phyloP scores from a whole-genome alignment of 2,113 vertebrate species.

The Microtus ochrogaster region DNA sequence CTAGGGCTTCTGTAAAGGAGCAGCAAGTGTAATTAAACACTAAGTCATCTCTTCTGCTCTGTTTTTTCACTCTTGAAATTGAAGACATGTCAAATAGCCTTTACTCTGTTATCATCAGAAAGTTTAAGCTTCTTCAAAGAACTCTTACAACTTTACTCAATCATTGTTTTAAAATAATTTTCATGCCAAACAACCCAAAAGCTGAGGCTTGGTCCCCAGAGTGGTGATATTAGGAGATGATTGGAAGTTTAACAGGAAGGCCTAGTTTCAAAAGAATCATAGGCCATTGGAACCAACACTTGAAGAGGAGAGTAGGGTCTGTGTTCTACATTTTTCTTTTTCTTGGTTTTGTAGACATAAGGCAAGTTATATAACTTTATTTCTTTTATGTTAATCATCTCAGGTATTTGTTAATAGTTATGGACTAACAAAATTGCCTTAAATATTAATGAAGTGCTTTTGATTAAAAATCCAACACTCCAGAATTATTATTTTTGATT shows the following conservation, averaged over 20 bases:
- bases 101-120: constrained; percentile 9
- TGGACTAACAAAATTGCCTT: neutral
- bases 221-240: neutral
- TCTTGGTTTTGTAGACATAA: neutral
- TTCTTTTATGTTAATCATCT: neutral
- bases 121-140: neutral
- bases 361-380: neutral
- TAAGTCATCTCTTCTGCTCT: too few species aligned
- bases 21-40: neutral
- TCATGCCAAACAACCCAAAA: neutral
- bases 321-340: neutral
- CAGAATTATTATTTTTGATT: constrained; percentile 1
- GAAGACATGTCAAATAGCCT: neutral
- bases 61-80: neutral
- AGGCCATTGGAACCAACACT: neutral
- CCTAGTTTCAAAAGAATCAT: neutral
- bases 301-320: too few species aligned
- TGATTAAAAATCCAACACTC: neutral
- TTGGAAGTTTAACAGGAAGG: neutral
- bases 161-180: neutral
- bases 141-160: neutral
- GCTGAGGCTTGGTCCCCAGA: neutral
- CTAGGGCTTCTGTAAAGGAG: neutral
- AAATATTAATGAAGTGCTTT: neutral
- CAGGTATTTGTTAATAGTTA: neutral